phyloP scores from a whole-genome alignment of 2,888 invertebrate genomes.

The Pelosia muscerda region DNA sequence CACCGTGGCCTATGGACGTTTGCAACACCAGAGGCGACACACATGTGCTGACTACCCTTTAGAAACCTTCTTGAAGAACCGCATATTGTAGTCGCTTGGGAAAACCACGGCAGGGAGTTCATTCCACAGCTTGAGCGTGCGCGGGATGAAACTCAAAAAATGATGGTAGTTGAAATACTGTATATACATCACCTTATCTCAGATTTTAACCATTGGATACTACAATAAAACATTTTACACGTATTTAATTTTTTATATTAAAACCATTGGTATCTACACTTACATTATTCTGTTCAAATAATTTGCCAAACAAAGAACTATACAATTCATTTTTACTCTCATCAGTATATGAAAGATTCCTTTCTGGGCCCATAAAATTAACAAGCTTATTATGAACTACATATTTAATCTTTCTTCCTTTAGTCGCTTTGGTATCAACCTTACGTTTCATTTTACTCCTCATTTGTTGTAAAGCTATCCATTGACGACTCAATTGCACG shows the following conservation, averaged over 20 bases:
- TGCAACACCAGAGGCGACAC: too few relatives aligned
- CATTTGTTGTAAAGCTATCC: conserved; percentile 96
- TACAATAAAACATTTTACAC: background rate
- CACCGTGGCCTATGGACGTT: too few relatives aligned
- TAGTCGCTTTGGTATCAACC: conserved; percentile 97
- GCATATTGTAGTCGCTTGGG: too few relatives aligned
- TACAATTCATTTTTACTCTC: conserved; percentile 93
- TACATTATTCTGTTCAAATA: conserved; percentile 81
- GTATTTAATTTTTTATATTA: conserved; percentile 60
- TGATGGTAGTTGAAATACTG: too few relatives aligned
- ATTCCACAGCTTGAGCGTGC: too few relatives aligned
- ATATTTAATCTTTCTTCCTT: conserved; percentile 96
- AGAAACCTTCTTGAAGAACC: too few relatives aligned
- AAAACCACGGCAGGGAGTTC: too few relatives aligned
- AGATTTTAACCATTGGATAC: too few relatives aligned
- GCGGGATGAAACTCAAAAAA: too few relatives aligned
- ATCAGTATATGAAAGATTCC: conserved; percentile 90
- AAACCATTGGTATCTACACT: conserved; percentile 72
- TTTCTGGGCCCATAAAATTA: conserved; percentile 96
- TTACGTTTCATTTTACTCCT: conserved; percentile 96
- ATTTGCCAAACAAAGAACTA: conserved; percentile 92
- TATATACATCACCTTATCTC: too few relatives aligned
- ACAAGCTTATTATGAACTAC: conserved; percentile 94
- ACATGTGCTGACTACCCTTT: too few relatives aligned
- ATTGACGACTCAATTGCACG: conserved; percentile 94